Percentiles rank a stretch among this genome's conserved stretches.
Evolutionary conservation across 1,140 invertebrate species (phyloP).

Genomic region (Hesperophylax magnus): DNA sequence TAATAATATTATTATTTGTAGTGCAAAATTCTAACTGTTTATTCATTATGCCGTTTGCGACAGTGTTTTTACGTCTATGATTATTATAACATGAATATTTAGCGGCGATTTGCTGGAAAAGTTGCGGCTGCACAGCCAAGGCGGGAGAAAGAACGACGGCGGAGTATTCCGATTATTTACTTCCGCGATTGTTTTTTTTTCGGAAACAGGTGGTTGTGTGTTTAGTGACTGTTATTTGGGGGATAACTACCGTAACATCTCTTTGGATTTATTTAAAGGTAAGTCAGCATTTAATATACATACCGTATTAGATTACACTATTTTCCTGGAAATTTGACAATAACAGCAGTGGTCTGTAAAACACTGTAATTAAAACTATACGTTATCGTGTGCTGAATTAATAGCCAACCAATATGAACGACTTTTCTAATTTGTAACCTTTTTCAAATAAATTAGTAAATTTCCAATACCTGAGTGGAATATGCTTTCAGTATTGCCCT

Average conservation of each 20-base stretch:
- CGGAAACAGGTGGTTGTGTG: slow-evolving; percentile 40
- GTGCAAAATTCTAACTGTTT: slow-evolving; percentile 35
- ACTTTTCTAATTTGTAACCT: too few relatives aligned
- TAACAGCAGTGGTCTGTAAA: too few relatives aligned
- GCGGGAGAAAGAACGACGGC: slow-evolving; percentile 24
- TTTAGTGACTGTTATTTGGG: slow-evolving; percentile 34
- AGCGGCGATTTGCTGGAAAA: slow-evolving; percentile 31
- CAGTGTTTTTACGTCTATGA: slow-evolving; percentile 27
- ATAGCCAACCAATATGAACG: too few relatives aligned
- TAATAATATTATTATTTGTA: background rate
- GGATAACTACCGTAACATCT: slow-evolving; percentile 28
- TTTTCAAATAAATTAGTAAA: too few relatives aligned
- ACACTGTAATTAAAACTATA: too few relatives aligned
- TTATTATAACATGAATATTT: slow-evolving; percentile 42
- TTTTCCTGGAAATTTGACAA: too few relatives aligned
- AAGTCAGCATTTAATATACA: background rate
- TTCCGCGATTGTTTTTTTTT: slow-evolving; percentile 36
- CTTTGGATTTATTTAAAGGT: slow-evolving; percentile 24
- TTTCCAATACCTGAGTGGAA: too few relatives aligned
- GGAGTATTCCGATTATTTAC: slow-evolving; percentile 3
- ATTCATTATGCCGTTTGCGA: slow-evolving; percentile 41
- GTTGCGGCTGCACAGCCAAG: slow-evolving; percentile 14
- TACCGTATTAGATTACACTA: too few relatives aligned
- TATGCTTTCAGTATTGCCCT: too few relatives aligned
- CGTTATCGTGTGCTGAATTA: too few relatives aligned